Base-by-base conservation (phyloP, 2,888 invertebrate species). In the Teleiodes luculella region DNA sequence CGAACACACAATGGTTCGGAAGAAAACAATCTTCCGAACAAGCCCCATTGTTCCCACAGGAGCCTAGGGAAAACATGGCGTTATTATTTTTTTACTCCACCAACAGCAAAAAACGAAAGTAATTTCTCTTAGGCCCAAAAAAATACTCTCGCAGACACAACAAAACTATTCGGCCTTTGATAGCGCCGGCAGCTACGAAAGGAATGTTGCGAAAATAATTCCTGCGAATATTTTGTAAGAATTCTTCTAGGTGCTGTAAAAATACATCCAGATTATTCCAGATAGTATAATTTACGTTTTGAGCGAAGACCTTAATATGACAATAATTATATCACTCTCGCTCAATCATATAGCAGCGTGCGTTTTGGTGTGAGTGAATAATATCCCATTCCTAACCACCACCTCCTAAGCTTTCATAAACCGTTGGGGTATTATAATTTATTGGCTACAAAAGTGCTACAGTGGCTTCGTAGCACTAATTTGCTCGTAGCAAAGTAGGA, bases 21-120 rank as follows among this genome's bases (percentile, higher is more conserved):
- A 55, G 55, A 55, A 55, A 55, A 55, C 55, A 55, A 55, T 55
- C 52, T 48, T 48, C 48, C 54, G 51, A 47, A 51, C 43, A 43
- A 48, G 41, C 33, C 37, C 28, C 46, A 50, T 55, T 55, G 50
- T 55, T 45, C 37, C 50, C 50, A 24, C 33, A 43, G 43, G 35
- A 24, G 33, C 20, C n/a, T 18, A 5, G 33, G n/a, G 41, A 45
- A 37, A 52, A 52, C 43, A 52, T 45, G 45, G 43, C 31, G 30
- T 50, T 39, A 50, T 50, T 50, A 43, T 52, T 39, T 43, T 52
- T 52, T 52, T 45, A 41, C 14, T 45, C 24, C 43, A 18, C 20
- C 33, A 47, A 18, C 24, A 28, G 28, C 48, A 35, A 16, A 48
- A 41, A 48, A 48, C 35, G 33, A 48, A 43, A 6, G 20, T 46